Evolutionary conservation across 2,113 vertebrate species (phyloP).

Genomic region (Gopherus evgoodei): DNA sequence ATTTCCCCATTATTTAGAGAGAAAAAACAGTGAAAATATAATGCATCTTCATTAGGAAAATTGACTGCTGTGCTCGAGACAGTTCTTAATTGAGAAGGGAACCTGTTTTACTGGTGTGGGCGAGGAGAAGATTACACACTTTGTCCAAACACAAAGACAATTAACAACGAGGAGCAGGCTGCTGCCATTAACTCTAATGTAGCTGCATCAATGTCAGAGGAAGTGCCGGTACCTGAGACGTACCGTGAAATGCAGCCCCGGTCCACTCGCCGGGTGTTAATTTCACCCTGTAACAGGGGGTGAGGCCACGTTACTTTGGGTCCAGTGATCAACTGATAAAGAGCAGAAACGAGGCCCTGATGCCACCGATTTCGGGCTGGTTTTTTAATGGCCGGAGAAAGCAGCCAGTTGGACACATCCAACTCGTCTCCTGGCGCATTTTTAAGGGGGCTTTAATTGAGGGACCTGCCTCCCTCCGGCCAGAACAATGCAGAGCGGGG

Average conservation of each 20-base stretch:
- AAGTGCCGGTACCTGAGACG: slow-evolving; percentile 73
- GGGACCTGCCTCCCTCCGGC: slow-evolving; percentile 21
- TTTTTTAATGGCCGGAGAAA: not conserved
- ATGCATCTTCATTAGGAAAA: slow-evolving; percentile 85
- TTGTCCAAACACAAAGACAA: slow-evolving; percentile 89
- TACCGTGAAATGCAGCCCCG: slow-evolving; percentile 28
- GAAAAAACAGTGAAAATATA: slow-evolving; percentile 72
- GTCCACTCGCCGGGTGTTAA: not conserved
- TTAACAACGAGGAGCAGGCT: slow-evolving; percentile 83
- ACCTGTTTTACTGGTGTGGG: slow-evolving; percentile 85
- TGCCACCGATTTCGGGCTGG: not conserved
- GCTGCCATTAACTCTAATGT: slow-evolving; percentile 83
- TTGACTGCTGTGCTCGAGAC: slow-evolving; percentile 81
- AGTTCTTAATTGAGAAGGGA: slow-evolving; percentile 87
- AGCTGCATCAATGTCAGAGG: slow-evolving; percentile 75
- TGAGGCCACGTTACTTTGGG: not conserved
- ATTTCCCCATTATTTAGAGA: slow-evolving; percentile 76
- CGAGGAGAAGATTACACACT: slow-evolving; percentile 87
- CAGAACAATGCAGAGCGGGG: slow-evolving; percentile 27
- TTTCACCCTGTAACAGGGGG: not conserved
- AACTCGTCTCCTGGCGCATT: not conserved
- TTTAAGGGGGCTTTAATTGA: slow-evolving; percentile 24
- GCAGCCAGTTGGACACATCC: not conserved
- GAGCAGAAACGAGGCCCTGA: not conserved
- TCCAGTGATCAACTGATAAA: not conserved